phyloP scores from a whole-genome alignment of 2,113 vertebrate genomes.

The Ophthalmolycus amberensis region DNA sequence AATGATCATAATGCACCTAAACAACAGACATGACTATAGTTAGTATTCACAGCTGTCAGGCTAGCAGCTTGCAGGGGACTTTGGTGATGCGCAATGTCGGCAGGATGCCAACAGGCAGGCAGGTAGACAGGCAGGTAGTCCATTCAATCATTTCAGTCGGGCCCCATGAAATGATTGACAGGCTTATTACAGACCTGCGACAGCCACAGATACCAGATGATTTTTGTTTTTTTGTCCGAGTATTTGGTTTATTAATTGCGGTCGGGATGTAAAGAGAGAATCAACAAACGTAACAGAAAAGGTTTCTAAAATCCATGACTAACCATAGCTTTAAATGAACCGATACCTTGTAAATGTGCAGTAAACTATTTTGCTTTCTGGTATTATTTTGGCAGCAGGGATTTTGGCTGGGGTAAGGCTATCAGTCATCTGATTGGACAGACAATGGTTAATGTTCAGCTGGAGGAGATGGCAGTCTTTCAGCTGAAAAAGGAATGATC shows the following conservation, averaged over 20 bases:
- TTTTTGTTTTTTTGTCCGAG: neutral
- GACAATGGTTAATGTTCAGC: conserved; percentile 68
- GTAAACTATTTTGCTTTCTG: conserved; percentile 57
- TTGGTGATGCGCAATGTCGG: neutral
- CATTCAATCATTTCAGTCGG: neutral
- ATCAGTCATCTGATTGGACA: conserved; percentile 57
- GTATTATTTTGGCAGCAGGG: conserved; percentile 59
- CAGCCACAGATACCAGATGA: neutral
- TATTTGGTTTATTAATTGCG: neutral
- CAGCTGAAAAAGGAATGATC: conserved; percentile 70
- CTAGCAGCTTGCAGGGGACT: neutral
- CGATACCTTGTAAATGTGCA: conserved; percentile 51
- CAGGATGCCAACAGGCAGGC: neutral
- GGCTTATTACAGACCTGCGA: neutral
- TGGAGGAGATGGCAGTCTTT: conserved; percentile 55
- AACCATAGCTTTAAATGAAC: conserved; percentile 17
- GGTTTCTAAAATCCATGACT: neutral
- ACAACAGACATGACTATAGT: neutral
- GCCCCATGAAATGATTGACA: neutral
- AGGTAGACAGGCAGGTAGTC: neutral
- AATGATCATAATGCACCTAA: neutral
- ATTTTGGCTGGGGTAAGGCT: conserved; percentile 51
- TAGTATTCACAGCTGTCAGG: neutral
- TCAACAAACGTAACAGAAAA: neutral
- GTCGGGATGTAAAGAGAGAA: neutral